These are phyloP conservation scores for Falco columbarius DNA, from an alignment of 2,797 vertebrate species.

Conservation along the genomic window DNA sequence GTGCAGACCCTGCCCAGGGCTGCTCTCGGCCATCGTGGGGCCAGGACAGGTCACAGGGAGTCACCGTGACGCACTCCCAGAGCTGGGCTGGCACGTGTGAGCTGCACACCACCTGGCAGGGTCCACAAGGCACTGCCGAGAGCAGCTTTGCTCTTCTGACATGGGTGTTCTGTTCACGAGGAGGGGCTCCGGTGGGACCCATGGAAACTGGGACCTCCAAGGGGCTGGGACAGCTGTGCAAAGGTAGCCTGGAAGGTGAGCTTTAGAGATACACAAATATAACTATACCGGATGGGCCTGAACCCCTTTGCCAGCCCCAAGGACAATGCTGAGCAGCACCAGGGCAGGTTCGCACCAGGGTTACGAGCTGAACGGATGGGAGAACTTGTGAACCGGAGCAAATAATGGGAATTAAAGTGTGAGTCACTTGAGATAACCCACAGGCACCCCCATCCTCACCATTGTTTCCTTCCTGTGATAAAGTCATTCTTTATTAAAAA, in stretches of 20 bases:
- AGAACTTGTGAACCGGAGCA: not conserved
- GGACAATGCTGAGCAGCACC: rapidly evolving
- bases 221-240: not conserved
- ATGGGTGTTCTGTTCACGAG: rapidly evolving
- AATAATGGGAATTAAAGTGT: not conserved
- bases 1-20: not conserved
- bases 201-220: too few relatives aligned
- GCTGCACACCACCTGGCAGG: not conserved
- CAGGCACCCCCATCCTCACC: too few relatives aligned
- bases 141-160: not conserved
- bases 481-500: not conserved
- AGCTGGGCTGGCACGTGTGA: not conserved
- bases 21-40: not conserved
- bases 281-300: not conserved
- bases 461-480: not conserved
- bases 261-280: not conserved
- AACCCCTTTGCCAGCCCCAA: too few relatives aligned
- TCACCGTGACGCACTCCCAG: rapidly evolving
- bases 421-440: not conserved
- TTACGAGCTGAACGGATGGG: not conserved
- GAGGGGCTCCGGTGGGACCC: not conserved
- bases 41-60: not conserved
- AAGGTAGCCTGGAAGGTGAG: not conserved
- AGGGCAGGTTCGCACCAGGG: rapidly evolving
- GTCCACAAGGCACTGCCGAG: not conserved